Conservation (phyloP, 1,140 invertebrate genomes). For the Saxidomus purpurata region DNA sequence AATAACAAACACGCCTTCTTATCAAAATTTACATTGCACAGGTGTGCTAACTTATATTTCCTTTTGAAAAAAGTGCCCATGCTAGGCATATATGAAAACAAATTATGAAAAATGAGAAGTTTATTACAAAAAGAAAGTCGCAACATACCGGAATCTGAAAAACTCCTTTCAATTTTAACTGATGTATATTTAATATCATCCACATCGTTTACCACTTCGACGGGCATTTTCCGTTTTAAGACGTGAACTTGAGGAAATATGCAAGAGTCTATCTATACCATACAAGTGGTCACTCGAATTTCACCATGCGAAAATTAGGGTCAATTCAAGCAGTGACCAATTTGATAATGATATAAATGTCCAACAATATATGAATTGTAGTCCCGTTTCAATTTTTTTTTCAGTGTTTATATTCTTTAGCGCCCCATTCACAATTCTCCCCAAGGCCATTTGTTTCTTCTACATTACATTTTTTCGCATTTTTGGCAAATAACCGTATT, state of each 20-base stretch:
- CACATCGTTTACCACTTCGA: not conserved
- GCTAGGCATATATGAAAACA: constrained; percentile 31
- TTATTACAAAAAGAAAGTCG: constrained; percentile 6
- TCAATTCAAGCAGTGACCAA: constrained; percentile 8
- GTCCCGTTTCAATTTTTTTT: not conserved
- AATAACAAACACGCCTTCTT: constrained; percentile 25
- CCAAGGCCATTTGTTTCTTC: constrained; percentile 4
- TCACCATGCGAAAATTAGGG: constrained; percentile 30
- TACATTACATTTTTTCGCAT: not conserved
- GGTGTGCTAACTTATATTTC: not conserved
- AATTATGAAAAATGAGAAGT: constrained; percentile 49
- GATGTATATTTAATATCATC: constrained; percentile 35
- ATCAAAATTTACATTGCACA: constrained; percentile 47
- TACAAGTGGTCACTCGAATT: constrained; percentile 51
- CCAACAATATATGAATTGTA: constrained; percentile 18
- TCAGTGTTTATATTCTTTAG: not conserved
- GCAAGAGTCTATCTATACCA: not conserved
- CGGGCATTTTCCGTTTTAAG: constrained; percentile 46
- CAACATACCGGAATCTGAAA: constrained; percentile 27
- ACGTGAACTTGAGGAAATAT: not conserved
- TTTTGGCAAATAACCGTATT: not conserved
- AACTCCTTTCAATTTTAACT: constrained; percentile 22
- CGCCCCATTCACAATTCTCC: not conserved
- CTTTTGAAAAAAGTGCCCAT: constrained; percentile 12
- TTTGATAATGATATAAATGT: constrained; percentile 20